Conservation (phyloP, 2,797 vertebrate species). For the Sternarchorhynchus goeldii region DNA sequence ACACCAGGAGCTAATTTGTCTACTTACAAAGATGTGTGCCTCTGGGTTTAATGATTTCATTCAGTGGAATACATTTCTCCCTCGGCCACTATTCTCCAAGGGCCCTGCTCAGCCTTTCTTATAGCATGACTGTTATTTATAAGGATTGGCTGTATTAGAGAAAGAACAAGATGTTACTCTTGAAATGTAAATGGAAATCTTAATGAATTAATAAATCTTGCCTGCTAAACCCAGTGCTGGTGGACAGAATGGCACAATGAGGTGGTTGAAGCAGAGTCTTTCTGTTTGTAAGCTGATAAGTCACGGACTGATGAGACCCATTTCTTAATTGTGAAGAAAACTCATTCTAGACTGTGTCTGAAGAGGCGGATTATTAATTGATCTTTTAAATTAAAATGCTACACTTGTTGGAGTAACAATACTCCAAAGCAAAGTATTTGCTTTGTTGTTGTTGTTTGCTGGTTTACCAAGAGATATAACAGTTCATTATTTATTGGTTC, state of each 20-base stretch:
- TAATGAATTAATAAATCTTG: constrained; percentile 84
- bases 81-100: constrained; percentile 31
- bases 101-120: constrained; percentile 41
- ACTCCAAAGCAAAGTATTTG: constrained; percentile 71
- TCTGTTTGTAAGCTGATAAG: constrained; percentile 82
- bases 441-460: constrained; percentile 56
- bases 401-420: constrained; percentile 67
- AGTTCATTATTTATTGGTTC: constrained; percentile 67
- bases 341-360: constrained; percentile 76
- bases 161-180: constrained; percentile 75
- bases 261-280: constrained; percentile 68
- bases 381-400: constrained; percentile 75
- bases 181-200: constrained; percentile 76
- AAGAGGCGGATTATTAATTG: constrained; percentile 80
- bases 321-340: constrained; percentile 79
- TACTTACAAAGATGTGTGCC: constrained; percentile 57
- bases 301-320: constrained; percentile 80
- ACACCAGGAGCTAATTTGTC: constrained; percentile 39
- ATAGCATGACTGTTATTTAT: constrained; percentile 72
- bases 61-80: constrained; percentile 53
- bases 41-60: constrained; percentile 61
- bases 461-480: constrained; percentile 55
- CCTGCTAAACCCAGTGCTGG: constrained; percentile 70
- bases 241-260: constrained; percentile 74
- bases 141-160: constrained; percentile 67